A percentile compares a stretch with the other conserved stretches of the same genome.
Evolutionary conservation across 2,797 vertebrate genomes (phyloP).

Genomic region (Limosa lapponica): DNA sequence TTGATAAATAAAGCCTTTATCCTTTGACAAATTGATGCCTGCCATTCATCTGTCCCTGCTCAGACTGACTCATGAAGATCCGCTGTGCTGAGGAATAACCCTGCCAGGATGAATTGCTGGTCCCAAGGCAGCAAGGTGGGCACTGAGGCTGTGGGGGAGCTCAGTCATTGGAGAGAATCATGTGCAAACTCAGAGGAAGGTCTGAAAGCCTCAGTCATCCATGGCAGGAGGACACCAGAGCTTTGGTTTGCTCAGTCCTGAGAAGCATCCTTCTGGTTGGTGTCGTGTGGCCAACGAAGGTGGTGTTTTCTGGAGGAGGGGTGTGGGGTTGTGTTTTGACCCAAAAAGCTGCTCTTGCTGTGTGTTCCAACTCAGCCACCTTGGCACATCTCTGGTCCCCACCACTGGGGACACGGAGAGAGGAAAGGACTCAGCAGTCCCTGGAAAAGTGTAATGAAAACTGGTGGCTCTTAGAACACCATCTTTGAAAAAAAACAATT

Average conservation of each 20-base stretch:
- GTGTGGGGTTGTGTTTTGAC: not conserved
- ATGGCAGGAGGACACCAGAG: not conserved
- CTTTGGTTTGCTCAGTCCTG: not conserved
- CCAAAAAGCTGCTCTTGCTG: not conserved
- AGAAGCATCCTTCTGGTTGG: not conserved
- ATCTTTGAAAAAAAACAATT: not conserved
- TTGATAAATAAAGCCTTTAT: slow-evolving; percentile 55
- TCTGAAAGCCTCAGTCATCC: not conserved
- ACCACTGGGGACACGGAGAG: not conserved
- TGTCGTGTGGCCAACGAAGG: accelerated
- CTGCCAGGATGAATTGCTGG: not conserved
- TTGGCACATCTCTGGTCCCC: not conserved
- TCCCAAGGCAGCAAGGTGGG: not conserved
- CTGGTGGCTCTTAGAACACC: not conserved
- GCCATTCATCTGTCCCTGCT: not conserved
- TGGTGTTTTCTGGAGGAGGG: not conserved
- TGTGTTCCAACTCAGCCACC: not conserved
- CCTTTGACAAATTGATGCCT: not conserved
- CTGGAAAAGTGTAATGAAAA: not conserved
- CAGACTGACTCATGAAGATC: not conserved
- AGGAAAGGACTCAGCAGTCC: not conserved
- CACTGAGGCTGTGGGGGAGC: not conserved
- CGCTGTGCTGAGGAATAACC: not conserved
- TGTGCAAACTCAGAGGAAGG: not conserved
- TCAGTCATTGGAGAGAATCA: accelerated